Percentiles rank a stretch among this genome's conserved stretches.
phyloP scores from a whole-genome alignment of 2,113 vertebrate genomes.

The Craseonycteris thonglongyai region DNA sequence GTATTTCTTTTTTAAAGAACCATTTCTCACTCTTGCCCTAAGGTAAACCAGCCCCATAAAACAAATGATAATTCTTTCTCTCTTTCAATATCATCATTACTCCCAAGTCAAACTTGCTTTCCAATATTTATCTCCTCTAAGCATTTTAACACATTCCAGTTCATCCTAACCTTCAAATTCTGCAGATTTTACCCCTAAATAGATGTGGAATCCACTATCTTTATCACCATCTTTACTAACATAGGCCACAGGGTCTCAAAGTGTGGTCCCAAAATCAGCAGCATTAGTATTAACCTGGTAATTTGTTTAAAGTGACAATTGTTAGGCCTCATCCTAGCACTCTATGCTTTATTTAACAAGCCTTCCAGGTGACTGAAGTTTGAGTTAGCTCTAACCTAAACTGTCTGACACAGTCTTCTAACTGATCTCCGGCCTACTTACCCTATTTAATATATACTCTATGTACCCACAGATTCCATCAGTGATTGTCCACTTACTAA shows the following conservation, averaged over 20 bases:
- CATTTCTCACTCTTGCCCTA: background rate
- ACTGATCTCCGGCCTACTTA: background rate
- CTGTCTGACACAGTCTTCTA: background rate
- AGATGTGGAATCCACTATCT: background rate
- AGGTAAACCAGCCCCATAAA: background rate
- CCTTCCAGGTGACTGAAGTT: background rate
- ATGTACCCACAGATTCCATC: background rate
- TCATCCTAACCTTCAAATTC: background rate
- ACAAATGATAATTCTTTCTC: background rate
- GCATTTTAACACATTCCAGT: background rate
- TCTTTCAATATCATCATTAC: background rate
- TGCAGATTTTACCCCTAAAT: background rate
- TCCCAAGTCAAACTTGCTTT: background rate
- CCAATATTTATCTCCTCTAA: background rate
- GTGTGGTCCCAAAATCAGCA: background rate
- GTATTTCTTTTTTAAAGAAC: conserved; percentile 4
- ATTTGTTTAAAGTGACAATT: background rate
- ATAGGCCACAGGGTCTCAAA: background rate
- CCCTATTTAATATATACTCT: conserved; percentile 10
- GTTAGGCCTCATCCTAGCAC: background rate
- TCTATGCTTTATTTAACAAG: background rate
- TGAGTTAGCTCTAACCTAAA: background rate
- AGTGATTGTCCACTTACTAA: background rate
- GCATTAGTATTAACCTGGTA: background rate
- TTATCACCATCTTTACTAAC: background rate